Evolutionary conservation across 2,113 vertebrate genomes (phyloP).

Genomic region (Empidonax traillii): DNA sequence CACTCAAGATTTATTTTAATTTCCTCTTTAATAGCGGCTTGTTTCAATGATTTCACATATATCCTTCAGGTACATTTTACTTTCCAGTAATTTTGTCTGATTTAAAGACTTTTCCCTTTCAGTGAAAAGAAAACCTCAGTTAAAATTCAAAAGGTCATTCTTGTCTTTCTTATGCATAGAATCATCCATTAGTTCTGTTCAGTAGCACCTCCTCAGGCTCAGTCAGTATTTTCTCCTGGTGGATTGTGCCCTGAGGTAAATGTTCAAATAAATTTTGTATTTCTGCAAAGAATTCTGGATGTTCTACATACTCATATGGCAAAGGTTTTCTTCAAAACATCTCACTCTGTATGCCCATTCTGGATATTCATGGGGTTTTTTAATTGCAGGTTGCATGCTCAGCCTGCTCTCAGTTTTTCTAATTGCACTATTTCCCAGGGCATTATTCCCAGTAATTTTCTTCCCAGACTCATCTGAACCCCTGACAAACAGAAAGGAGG

Average conservation of each 20-base stretch:
- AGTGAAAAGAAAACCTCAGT: background rate
- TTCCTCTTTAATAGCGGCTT: background rate
- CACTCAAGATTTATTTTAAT: background rate
- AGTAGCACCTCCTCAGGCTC: background rate
- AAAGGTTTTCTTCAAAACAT: background rate
- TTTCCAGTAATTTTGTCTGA: background rate
- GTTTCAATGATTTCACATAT: background rate
- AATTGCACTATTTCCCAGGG: background rate
- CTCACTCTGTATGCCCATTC: background rate
- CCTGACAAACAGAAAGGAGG: background rate
- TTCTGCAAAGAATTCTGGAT: background rate
- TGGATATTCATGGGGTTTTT: rapidly evolving
- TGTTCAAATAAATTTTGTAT: background rate
- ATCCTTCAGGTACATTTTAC: background rate
- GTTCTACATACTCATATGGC: background rate
- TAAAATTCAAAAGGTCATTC: background rate
- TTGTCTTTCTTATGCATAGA: background rate
- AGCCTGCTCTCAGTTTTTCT: background rate
- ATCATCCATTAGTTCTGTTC: background rate
- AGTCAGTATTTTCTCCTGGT: background rate
- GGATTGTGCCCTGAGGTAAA: background rate
- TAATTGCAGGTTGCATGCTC: background rate
- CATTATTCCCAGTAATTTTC: background rate
- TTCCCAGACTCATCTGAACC: background rate
- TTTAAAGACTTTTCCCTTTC: background rate